phyloP scores from a whole-genome alignment of 2,888 invertebrate genomes.

The Cephus pulcher region DNA sequence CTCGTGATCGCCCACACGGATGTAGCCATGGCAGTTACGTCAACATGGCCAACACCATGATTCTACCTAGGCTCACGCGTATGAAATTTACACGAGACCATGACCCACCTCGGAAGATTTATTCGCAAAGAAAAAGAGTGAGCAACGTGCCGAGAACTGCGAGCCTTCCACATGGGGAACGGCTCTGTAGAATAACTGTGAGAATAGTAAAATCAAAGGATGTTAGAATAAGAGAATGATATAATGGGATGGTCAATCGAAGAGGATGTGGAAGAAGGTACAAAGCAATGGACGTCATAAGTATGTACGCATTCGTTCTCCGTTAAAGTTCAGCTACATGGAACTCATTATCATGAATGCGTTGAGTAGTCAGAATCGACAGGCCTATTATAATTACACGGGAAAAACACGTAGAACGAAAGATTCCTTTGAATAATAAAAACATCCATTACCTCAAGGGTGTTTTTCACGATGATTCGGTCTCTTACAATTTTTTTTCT shows the following conservation, averaged over 20 bases:
- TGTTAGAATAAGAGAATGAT: background rate
- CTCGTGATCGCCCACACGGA: conserved; percentile 35
- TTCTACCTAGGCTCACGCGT: conserved; percentile 33
- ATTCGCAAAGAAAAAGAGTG: background rate
- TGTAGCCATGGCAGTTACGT: conserved; percentile 17
- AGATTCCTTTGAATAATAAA: background rate
- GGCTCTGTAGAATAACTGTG: background rate
- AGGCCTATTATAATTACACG: background rate
- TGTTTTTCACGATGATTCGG: background rate
- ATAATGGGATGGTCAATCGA: background rate
- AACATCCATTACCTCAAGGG: background rate
- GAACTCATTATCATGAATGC: conserved; percentile 33
- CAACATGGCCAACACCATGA: background rate
- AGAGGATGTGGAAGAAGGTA: background rate
- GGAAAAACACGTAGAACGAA: background rate
- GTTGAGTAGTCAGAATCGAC: conserved; percentile 14
- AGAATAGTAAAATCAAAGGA: background rate
- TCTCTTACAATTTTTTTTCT: background rate
- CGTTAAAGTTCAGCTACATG: conserved; percentile 30
- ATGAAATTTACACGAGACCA: conserved; percentile 41
- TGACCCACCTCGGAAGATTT: conserved; percentile 36
- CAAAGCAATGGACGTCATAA: background rate
- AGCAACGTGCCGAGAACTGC: background rate
- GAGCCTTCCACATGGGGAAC: background rate
- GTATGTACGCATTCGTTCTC: background rate